Evolutionary conservation across 2,888 invertebrate genomes (phyloP).

Genomic region (Morpho achilles): DNA sequence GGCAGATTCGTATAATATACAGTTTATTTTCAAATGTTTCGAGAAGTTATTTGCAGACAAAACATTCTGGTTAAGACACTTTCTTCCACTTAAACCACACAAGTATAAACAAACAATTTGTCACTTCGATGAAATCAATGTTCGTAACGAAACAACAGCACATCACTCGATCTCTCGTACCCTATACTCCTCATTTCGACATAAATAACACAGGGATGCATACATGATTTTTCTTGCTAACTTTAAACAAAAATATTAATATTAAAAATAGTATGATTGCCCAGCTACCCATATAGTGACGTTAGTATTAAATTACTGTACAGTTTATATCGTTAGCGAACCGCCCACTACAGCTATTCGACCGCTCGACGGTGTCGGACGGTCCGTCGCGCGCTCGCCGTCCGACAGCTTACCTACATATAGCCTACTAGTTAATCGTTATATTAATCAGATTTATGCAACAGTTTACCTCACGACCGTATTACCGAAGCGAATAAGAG

Average conservation of each 20-base stretch:
- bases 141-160: constrained; percentile 36
- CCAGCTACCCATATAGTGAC: constrained; percentile 76
- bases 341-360: constrained; percentile 64
- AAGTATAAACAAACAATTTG: constrained; percentile 26
- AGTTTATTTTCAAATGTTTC: constrained; percentile 52
- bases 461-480: constrained; percentile 66
- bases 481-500: constrained; percentile 67
- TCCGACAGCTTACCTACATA: constrained; percentile 53
- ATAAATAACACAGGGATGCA: constrained; percentile 56
- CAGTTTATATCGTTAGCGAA: constrained; percentile 57
- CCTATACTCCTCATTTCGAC: constrained; percentile 37
- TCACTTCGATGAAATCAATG: constrained; percentile 23
- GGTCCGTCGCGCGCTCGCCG: constrained; percentile 44
- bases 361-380: constrained; percentile 38
- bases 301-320: constrained; percentile 75
- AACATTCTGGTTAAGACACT: constrained; percentile 30
- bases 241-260: constrained; percentile 52
- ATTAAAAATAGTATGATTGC: constrained; percentile 74
- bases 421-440: constrained; percentile 62
- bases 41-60: constrained; percentile 40
- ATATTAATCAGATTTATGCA: constrained; percentile 75
- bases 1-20: constrained; percentile 63
- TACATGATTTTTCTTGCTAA: constrained; percentile 59
- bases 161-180: constrained; percentile 45
- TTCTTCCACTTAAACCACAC: constrained; percentile 31